Evolutionary conservation across 2,888 invertebrate species (phyloP).

Genomic region (Xylocampa areola): DNA sequence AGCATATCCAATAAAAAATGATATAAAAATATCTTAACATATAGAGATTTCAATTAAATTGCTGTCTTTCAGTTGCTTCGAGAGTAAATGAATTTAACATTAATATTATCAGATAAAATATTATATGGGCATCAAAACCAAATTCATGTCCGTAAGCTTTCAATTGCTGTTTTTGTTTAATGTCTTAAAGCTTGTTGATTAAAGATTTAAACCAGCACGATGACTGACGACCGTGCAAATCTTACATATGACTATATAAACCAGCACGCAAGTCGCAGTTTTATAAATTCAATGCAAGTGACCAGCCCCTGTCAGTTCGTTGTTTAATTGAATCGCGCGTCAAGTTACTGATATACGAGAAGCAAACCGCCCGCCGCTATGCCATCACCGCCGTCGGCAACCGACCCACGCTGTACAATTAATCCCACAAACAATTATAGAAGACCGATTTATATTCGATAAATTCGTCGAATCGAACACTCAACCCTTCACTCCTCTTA

Average conservation of each 20-base stretch:
- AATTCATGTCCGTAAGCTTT: too few species aligned
- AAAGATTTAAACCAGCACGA: constrained; percentile 8
- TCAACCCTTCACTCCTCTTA: constrained; percentile 66
- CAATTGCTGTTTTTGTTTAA: too few species aligned
- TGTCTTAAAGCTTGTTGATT: constrained; percentile 11
- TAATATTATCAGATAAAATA: too few species aligned
- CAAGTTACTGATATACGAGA: constrained; percentile 80
- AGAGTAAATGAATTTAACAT: too few species aligned
- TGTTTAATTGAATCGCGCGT: constrained; percentile 84
- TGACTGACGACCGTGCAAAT: constrained; percentile 45
- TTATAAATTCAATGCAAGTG: constrained; percentile 56
- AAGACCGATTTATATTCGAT: constrained; percentile 79
- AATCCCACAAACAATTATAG: constrained; percentile 82
- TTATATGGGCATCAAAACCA: too few species aligned
- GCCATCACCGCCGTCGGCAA: constrained; percentile 66
- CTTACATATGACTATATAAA: constrained; percentile 19
- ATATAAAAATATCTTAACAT: too few species aligned
- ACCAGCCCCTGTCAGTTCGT: constrained; percentile 72
- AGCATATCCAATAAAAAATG: too few species aligned
- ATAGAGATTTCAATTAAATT: too few species aligned
- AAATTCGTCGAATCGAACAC: constrained; percentile 73
- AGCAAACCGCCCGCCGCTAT: constrained; percentile 43
- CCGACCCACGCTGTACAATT: constrained; percentile 74
- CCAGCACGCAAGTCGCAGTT: constrained; percentile 14
- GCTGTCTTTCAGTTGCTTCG: too few species aligned